Percentiles rank a stretch among this genome's conserved stretches.
These are phyloP conservation scores for Diplogasteroides magnus DNA, from an alignment of 1,140 invertebrate genomes.

Conservation along the genomic window DNA sequence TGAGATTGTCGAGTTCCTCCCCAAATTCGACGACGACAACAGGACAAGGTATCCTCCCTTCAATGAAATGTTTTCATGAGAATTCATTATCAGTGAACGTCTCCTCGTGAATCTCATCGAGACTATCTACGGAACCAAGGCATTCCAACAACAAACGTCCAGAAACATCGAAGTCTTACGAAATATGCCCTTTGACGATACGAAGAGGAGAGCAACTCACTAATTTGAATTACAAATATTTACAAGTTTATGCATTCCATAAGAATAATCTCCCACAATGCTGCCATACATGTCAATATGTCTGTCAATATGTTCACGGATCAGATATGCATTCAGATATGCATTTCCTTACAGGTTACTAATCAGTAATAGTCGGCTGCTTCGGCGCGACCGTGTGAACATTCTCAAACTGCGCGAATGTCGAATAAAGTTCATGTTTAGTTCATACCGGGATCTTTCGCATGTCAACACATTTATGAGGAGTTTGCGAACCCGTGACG, in stretches of 20 bases:
- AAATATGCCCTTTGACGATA: background rate
- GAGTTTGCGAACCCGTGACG: no score
- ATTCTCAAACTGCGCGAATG: no score
- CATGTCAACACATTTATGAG: no score
- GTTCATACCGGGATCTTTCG: no score
- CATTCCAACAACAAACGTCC: conserved; percentile 20
- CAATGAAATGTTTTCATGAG: background rate
- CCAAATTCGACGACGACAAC: conserved; percentile 37
- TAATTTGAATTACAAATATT: background rate
- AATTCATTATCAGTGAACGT: conserved; percentile 22
- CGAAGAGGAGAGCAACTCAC: background rate
- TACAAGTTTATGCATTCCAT: background rate
- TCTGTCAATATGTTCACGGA: background rate
- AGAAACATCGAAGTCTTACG: conserved; percentile 2
- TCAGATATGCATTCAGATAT: no score
- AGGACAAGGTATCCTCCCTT: conserved; percentile 15
- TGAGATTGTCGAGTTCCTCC: conserved; percentile 47
- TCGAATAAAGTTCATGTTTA: no score
- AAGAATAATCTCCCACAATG: no score
- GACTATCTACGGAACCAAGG: conserved; percentile 25
- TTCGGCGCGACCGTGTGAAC: no score
- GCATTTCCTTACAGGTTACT: no score
- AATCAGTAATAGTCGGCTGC: no score
- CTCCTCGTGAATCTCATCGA: conserved; percentile 19
- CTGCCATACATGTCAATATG: background rate